Conservation (phyloP, 2,888 invertebrate genomes). For the Pyrocoelia pectoralis region DNA sequence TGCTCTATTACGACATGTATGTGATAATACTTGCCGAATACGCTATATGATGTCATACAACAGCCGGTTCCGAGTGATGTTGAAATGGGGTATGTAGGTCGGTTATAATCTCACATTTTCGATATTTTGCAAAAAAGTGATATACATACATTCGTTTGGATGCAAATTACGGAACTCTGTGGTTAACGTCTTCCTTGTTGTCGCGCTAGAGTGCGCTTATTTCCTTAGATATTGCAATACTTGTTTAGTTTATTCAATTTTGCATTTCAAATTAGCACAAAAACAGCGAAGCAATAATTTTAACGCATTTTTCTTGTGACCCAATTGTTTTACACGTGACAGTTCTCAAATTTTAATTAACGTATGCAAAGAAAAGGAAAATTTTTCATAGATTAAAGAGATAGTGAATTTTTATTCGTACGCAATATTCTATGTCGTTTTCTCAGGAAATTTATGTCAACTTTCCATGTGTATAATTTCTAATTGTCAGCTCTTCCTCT, state of each 20-base stretch:
- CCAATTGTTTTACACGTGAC: not conserved
- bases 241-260: too few species aligned
- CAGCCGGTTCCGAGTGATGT: conserved; percentile 44
- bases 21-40: conserved; percentile 36
- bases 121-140: not conserved
- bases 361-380: not conserved
- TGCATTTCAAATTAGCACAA: too few species aligned
- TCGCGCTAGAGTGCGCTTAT: too few species aligned
- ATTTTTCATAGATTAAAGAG: conserved; percentile 18
- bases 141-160: too few species aligned
- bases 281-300: too few species aligned
- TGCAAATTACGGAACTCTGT: too few species aligned
- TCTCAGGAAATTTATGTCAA: conserved; percentile 34
- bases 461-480: conserved; percentile 34
- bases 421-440: conserved; percentile 27
- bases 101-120: conserved; percentile 31
- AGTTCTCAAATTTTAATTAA: not conserved
- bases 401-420: conserved; percentile 25
- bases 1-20: conserved; percentile 28
- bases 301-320: not conserved
- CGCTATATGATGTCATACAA: conserved; percentile 38
- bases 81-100: conserved; percentile 48
- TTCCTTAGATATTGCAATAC: too few species aligned
- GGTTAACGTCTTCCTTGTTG: too few species aligned
- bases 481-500: conserved; percentile 30